phyloP scores from a whole-genome alignment of 2,113 vertebrate species.

The Cnemophilus loriae region DNA sequence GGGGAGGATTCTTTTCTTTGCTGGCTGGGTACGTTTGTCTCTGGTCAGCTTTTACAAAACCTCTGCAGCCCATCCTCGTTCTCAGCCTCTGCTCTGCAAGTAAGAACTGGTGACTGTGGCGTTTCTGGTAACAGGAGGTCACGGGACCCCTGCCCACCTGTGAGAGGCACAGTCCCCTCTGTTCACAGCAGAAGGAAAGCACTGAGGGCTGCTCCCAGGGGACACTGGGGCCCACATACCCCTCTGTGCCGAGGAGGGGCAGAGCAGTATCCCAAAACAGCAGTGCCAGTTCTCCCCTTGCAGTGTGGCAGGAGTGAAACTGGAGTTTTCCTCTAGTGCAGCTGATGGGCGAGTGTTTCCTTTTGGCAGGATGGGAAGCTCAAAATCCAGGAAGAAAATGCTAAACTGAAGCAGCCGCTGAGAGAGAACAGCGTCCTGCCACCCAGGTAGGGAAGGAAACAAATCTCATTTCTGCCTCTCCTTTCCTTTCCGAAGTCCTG shows the following conservation, averaged over 20 bases:
- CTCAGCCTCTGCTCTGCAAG: neutral
- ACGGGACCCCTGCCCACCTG: accelerated
- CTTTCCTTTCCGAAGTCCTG: neutral
- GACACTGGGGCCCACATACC: accelerated
- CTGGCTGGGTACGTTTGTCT: neutral
- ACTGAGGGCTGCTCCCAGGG: neutral
- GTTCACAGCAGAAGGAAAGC: neutral
- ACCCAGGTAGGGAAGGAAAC: constrained; percentile 13
- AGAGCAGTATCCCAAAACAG: accelerated
- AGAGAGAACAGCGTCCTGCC: constrained; percentile 61
- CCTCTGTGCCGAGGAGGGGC: neutral
- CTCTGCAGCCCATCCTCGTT: accelerated
- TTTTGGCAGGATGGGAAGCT: constrained; percentile 69
- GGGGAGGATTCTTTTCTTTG: neutral
- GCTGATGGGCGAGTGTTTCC: neutral
- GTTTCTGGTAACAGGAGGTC: neutral
- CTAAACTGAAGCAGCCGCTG: constrained; percentile 1
- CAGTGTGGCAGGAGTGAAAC: neutral
- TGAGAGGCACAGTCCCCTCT: neutral
- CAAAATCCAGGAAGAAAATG: constrained; percentile 66
- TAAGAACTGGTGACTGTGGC: neutral
- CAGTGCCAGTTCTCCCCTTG: accelerated
- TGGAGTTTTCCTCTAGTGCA: neutral
- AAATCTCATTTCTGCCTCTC: neutral
- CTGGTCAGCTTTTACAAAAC: neutral